Percentiles rank a stretch among this genome's conserved stretches.
Evolutionary conservation across 35 echinoderm and acorn worm genomes (phyloP).

Genomic region (Apostichopus japonicus): DNA sequence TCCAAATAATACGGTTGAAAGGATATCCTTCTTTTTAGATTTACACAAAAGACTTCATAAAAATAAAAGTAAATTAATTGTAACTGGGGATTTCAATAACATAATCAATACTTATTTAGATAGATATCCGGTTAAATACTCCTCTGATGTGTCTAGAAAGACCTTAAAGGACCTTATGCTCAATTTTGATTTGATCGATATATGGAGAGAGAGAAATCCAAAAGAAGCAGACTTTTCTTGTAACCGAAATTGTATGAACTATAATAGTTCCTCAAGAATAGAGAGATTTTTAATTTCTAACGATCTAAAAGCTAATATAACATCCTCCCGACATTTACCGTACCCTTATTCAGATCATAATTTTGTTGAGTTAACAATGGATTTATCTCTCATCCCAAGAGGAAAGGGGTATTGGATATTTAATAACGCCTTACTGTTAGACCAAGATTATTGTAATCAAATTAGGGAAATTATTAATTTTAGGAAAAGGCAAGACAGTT

Average conservation of each 20-base stretch:
- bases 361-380: background rate
- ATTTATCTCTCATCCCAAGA: background rate
- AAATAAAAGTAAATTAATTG: background rate
- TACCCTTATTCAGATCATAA: background rate
- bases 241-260: background rate
- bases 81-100: slow-evolving; percentile 34
- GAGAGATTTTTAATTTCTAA: background rate
- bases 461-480: background rate
- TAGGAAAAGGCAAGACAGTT: background rate
- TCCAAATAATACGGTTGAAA: background rate
- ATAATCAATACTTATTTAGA: background rate
- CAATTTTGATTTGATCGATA: background rate
- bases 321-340: background rate
- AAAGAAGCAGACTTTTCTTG: background rate
- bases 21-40: background rate
- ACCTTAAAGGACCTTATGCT: background rate
- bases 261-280: background rate
- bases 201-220: slow-evolving; percentile 10
- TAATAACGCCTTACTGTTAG: background rate
- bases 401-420: slow-evolving; percentile 16
- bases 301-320: background rate
- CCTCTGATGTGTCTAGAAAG: background rate
- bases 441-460: background rate
- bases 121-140: background rate
- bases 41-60: background rate